A percentile compares a stretch with the other conserved stretches of the same genome.
Conservation (phyloP, 2,113 vertebrate species). For the Pterophyllum scalare region DNA sequence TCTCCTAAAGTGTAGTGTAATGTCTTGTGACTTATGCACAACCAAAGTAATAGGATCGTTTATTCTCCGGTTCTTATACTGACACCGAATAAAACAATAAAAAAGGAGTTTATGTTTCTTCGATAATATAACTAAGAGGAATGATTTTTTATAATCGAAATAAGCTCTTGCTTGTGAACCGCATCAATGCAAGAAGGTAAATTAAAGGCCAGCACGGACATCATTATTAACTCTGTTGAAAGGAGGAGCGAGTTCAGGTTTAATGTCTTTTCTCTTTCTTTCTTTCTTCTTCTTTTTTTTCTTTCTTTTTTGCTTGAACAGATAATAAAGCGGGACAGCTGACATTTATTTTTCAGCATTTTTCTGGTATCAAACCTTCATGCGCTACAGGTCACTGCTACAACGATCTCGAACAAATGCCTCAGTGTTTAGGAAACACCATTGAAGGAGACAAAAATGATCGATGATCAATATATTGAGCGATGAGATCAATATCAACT, state of each 20-base stretch:
- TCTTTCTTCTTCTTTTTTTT: not conserved
- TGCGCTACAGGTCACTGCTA: conserved; percentile 43
- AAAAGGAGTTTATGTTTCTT: not conserved
- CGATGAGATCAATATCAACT: conserved; percentile 56
- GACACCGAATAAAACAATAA: not conserved
- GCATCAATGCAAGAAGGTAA: not conserved
- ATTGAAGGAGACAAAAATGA: conserved; percentile 48
- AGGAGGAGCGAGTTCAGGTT: not conserved
- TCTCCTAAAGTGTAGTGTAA: not conserved
- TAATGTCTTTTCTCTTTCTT: not conserved
- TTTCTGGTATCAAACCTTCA: conserved; percentile 9
- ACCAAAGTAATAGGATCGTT: not conserved
- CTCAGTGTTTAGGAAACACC: conserved; percentile 59
- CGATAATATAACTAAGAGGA: not conserved
- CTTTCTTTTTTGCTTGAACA: conserved; percentile 7
- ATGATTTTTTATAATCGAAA: not conserved
- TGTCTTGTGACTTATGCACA: not conserved
- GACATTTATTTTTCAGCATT: conserved; percentile 30
- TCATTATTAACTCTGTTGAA: conserved; percentile 18
- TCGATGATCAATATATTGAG: conserved; percentile 73
- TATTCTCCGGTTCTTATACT: not conserved
- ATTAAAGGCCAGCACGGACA: not conserved
- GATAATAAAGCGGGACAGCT: conserved; percentile 30
- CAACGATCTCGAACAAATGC: conserved; percentile 47
- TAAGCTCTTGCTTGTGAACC: not conserved